phyloP scores from a whole-genome alignment of 2,113 vertebrate genomes.

The Amphiprion percula region DNA sequence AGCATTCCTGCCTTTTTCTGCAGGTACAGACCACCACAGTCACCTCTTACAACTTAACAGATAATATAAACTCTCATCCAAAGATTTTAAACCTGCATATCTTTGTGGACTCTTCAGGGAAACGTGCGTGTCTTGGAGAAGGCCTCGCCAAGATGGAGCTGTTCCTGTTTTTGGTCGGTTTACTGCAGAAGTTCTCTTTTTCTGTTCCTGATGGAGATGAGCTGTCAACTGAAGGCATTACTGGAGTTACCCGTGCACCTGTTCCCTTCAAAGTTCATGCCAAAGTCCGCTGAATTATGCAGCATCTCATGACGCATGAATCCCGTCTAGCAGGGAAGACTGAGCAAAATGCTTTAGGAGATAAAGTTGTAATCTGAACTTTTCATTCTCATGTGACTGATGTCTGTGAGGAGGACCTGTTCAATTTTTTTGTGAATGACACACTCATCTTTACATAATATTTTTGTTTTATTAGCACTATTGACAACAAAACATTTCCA shows the following conservation, averaged over 20 bases:
- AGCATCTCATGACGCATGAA: neutral
- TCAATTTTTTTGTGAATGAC: too few species aligned
- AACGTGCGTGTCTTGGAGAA: conserved; percentile 86
- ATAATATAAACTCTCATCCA: neutral
- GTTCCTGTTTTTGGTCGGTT: conserved; percentile 86
- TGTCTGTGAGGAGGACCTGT: too few species aligned
- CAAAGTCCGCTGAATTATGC: conserved; percentile 38
- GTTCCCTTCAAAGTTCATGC: conserved; percentile 77
- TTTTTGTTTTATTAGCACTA: too few species aligned
- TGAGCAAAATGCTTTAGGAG: too few species aligned
- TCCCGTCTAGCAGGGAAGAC: neutral
- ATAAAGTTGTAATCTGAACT: too few species aligned
- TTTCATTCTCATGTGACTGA: too few species aligned
- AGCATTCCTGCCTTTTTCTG: conserved; percentile 88
- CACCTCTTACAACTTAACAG: neutral
- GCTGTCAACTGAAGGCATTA: conserved; percentile 60
- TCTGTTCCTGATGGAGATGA: conserved; percentile 54
- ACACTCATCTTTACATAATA: too few species aligned
- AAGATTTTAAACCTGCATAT: neutral
- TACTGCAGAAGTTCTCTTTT: conserved; percentile 87
- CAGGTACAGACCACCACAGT: conserved; percentile 77
- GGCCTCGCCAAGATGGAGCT: conserved; percentile 86
- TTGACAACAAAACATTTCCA: too few species aligned
- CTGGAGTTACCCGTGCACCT: conserved; percentile 57
- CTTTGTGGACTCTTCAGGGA: conserved; percentile 75